Percentiles rank a stretch among this genome's conserved stretches.
These are phyloP conservation scores for Diaperis boleti DNA, from an alignment of 2,888 invertebrate species.

Conservation along the genomic window DNA sequence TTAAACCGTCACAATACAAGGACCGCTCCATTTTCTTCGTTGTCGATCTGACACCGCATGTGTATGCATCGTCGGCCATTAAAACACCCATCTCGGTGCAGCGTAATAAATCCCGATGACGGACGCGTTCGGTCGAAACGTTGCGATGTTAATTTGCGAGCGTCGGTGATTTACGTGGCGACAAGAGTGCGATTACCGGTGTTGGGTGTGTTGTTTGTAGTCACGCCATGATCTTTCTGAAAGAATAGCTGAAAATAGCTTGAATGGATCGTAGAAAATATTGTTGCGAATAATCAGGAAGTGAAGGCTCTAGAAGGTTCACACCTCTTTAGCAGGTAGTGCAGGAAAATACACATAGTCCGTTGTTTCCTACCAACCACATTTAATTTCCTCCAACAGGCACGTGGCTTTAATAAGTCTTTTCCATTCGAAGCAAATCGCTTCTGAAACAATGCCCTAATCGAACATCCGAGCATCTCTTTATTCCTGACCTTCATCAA, in stretches of 20 bases:
- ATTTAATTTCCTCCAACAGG: neutral
- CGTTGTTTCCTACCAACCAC: too few relatives aligned
- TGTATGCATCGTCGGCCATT: neutral
- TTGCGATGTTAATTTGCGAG: conserved; percentile 15
- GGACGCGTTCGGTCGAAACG: conserved; percentile 4
- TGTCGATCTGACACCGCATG: neutral
- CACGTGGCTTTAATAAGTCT: neutral
- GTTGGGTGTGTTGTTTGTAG: neutral
- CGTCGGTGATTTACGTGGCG: conserved; percentile 20
- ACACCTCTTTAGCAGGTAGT: too few relatives aligned
- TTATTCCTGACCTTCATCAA: conserved; percentile 22
- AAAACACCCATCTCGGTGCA: neutral
- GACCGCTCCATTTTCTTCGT: neutral
- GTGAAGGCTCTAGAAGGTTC: too few relatives aligned
- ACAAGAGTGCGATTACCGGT: conserved; percentile 15
- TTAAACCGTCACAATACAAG: neutral
- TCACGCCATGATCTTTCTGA: neutral
- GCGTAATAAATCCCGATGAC: conserved; percentile 13
- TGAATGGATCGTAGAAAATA: neutral
- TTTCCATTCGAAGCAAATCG: conserved; percentile 3
- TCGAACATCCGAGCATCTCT: conserved; percentile 19
- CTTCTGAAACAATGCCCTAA: conserved; percentile 21
- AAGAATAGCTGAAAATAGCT: neutral
- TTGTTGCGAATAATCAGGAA: too few relatives aligned
- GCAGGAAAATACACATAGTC: too few relatives aligned